Percentiles rank a stretch among this genome's conserved stretches.
Evolutionary conservation across 1,140 invertebrate genomes (phyloP).

Genomic region (Trachymyrmex cornetzi): DNA sequence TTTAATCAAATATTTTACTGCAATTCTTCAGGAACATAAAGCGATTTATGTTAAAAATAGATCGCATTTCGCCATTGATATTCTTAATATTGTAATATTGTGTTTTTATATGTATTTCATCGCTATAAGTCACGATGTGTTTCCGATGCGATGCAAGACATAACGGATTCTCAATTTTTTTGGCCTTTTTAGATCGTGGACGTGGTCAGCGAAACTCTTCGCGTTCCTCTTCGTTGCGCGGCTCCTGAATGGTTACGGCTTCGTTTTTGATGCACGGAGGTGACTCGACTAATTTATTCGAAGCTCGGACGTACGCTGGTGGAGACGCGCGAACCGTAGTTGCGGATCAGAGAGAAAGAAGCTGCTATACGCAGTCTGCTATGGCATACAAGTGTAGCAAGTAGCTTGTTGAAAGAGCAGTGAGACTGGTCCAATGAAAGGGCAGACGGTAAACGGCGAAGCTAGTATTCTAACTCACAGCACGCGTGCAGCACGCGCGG

Average conservation of each 20-base stretch:
- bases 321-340: constrained; percentile 10
- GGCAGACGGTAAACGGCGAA: constrained; percentile 28
- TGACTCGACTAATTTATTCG: constrained; percentile 83
- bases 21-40: background rate
- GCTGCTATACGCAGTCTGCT: background rate
- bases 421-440: constrained; percentile 38
- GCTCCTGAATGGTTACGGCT: constrained; percentile 56
- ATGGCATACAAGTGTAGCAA: constrained; percentile 39
- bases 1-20: background rate
- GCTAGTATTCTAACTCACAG: constrained; percentile 50
- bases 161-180: constrained; percentile 21
- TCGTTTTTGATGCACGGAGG: constrained; percentile 68
- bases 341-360: constrained; percentile 23
- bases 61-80: background rate
- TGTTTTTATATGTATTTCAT: constrained; percentile 10
- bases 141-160: constrained; percentile 24
- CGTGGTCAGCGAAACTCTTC: constrained; percentile 1
- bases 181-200: constrained; percentile 34
- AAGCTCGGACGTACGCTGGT: constrained; percentile 53
- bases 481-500: constrained; percentile 77
- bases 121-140: constrained; percentile 23
- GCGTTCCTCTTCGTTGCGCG: constrained; percentile 1
- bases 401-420: constrained; percentile 43
- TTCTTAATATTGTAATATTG: background rate
- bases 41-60: constrained; percentile 20